These are phyloP conservation scores for Branchellion lobata DNA, from an alignment of 2,888 invertebrate species.

Conservation along the genomic window DNA sequence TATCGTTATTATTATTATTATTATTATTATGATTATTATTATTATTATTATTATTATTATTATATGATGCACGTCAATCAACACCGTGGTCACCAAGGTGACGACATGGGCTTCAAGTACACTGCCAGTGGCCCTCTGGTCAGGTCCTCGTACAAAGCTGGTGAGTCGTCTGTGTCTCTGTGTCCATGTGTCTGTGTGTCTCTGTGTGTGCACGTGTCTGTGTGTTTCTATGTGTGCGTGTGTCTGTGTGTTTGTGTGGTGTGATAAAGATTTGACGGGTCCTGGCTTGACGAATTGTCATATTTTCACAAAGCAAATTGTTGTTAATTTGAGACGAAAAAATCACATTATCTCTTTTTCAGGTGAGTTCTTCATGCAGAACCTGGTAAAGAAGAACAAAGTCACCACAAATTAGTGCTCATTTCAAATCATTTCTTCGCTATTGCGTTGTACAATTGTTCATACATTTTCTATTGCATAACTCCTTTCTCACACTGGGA, in stretches of 20 bases:
- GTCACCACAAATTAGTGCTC: neutral
- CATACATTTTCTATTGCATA: too few relatives aligned
- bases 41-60: neutral
- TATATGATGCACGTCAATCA: neutral
- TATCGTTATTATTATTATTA: neutral
- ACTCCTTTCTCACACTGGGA: too few relatives aligned
- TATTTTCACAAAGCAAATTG: too few relatives aligned
- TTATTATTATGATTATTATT: neutral
- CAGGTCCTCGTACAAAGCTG: slow-evolving; percentile 94
- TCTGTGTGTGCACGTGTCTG: too few relatives aligned
- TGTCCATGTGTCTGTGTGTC: too few relatives aligned
- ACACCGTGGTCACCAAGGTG: neutral
- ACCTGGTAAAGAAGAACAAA: slow-evolving; percentile 42
- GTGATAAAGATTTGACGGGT: neutral
- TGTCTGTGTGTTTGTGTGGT: neutral
- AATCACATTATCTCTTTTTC: slow-evolving; percentile 38
- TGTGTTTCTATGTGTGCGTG: neutral
- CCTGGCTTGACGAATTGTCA: too few relatives aligned
- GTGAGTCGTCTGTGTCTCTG: slow-evolving; percentile 66
- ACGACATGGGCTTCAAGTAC: slow-evolving; percentile 83
- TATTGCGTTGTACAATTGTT: too few relatives aligned
- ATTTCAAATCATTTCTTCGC: neutral
- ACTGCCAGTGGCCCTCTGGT: slow-evolving; percentile 97
- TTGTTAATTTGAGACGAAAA: too few relatives aligned
- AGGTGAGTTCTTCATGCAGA: slow-evolving; percentile 50